Percentiles rank a stretch among this genome's conserved stretches.
Conservation (phyloP, 2,888 invertebrate genomes). For the Bombyx huttoni region DNA sequence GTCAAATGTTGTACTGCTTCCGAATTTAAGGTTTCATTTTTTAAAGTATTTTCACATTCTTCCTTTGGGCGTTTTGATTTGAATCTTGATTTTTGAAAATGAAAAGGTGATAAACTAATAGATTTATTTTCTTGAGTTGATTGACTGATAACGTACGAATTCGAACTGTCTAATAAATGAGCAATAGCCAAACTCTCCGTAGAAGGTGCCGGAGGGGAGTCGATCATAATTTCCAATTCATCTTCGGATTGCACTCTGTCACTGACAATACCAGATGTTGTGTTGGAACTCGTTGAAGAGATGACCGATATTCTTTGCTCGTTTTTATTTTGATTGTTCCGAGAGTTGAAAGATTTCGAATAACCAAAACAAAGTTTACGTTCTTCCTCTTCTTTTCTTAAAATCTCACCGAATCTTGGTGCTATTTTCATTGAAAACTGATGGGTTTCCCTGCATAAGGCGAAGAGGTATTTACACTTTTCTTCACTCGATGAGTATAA, state of each 20-base stretch:
- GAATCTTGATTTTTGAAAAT: conserved; percentile 43
- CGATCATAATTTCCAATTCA: conserved; percentile 91
- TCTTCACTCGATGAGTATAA: conserved; percentile 94
- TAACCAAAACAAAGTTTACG: conserved; percentile 82
- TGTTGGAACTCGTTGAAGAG: conserved; percentile 95
- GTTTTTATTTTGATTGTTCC: conserved; percentile 75
- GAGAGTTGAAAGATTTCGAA: conserved; percentile 74
- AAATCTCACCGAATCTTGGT: conserved; percentile 85
- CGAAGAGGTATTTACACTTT: conserved; percentile 91
- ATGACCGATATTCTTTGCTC: conserved; percentile 92
- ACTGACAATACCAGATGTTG: conserved; percentile 96
- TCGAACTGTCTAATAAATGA: conserved; percentile 78
- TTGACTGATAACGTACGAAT: conserved; percentile 50
- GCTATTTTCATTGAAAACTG: conserved; percentile 95
- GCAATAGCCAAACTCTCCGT: conserved; percentile 88
- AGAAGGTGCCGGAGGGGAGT: conserved; percentile 86
- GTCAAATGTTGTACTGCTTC: conserved; percentile 26
- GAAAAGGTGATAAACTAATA: conserved; percentile 46
- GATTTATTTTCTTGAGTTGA: conserved; percentile 38
- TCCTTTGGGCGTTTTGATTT: conserved; percentile 41
- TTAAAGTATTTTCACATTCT: conserved; percentile 26
- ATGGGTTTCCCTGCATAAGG: conserved; percentile 92
- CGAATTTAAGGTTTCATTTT: conserved; percentile 26
- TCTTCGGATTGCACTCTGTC: conserved; percentile 96
- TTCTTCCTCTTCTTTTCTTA: conserved; percentile 85